Conservation (phyloP, 2,113 vertebrate species). For the Aspiorhynchus laticeps region DNA sequence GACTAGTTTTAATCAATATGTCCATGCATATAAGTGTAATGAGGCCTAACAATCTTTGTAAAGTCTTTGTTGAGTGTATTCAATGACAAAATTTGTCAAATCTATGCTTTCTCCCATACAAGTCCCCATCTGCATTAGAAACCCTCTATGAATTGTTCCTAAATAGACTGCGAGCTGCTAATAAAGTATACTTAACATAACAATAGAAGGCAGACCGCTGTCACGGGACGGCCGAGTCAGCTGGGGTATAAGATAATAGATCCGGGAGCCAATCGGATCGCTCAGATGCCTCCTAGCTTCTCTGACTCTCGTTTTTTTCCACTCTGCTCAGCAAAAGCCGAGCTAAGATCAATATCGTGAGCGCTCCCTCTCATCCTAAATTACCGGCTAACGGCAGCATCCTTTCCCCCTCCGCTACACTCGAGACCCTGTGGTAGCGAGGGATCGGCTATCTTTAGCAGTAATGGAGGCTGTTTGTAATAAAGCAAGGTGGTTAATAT, state of each 20-base stretch:
- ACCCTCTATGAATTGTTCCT: conserved; percentile 1
- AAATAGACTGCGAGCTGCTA: conserved; percentile 36
- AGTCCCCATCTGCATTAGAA: conserved; percentile 25
- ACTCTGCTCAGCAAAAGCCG: conserved; percentile 49
- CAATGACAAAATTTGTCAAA: background rate
- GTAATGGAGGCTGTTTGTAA: conserved; percentile 53
- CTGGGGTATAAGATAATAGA: conserved; percentile 37
- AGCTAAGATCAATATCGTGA: conserved; percentile 51
- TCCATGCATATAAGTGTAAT: background rate
- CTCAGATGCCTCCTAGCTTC: conserved; percentile 22
- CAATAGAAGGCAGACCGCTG: conserved; percentile 41
- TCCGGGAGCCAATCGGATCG: conserved; percentile 48
- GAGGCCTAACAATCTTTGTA: background rate
- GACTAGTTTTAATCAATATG: background rate
- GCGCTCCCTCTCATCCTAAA: conserved; percentile 43
- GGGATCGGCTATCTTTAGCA: conserved; percentile 29
- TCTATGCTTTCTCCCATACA: conserved; percentile 14
- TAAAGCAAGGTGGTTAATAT: conserved; percentile 56
- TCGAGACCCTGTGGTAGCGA: conserved; percentile 28
- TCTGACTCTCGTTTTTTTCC: conserved; percentile 27
- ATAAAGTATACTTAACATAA: conserved; percentile 56
- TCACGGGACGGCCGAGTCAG: conserved; percentile 34
- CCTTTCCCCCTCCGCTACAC: conserved; percentile 20
- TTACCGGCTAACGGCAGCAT: conserved; percentile 35
- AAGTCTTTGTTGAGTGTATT: background rate